Base-by-base conservation (phyloP, 2,888 invertebrate genomes). In the Cyclophora punctaria region DNA sequence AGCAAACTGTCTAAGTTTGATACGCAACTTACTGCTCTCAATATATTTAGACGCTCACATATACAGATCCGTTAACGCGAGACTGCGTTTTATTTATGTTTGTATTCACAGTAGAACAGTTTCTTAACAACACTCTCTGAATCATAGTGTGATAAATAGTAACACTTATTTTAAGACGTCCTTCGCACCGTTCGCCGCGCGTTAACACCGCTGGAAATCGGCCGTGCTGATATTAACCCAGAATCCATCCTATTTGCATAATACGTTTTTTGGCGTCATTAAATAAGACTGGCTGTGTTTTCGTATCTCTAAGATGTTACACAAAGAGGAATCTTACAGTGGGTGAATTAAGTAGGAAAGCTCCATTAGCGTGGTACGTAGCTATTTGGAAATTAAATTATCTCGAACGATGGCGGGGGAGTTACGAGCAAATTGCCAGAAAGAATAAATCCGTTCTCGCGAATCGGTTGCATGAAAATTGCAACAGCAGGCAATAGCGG, bases 401-500 rank as follows among this genome's bases (percentile, higher is more conserved):
- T 73, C 75, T 69, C 66, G 63, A 65, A 70, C 73, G 74, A 73
- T 71, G 70, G 69, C 68, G 67, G 73, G 73, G 67, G 73, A 78
- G 73, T 75, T 73, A 71, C 71, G 74, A 77, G 74, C 74, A 80
- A 80, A 83, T 81, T 80, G 78, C 75, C 73, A 80, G 82, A 82
- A 84, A 81, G 78, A 82, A 84, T 78, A 79, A 80, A 83, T 83
- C 80, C 78, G 77, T 81, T 80, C 78, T 78, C 75, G 76, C 73
- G 78, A 73, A 82, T 83, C 78, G 80, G 81, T 80, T 84, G 84
- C 84, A 84, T 81, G 83, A 80, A 83, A 81, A 85, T 84, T 83
- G 84, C 83, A 85, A 80, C 81, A 81, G 81, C 80, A 71, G 78
- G 79, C 80, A 73, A 79, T 79, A 78, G 77, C 75, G 70, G 76